Conservation (phyloP, 2,888 invertebrate species). For the Incurvaria masculella region DNA sequence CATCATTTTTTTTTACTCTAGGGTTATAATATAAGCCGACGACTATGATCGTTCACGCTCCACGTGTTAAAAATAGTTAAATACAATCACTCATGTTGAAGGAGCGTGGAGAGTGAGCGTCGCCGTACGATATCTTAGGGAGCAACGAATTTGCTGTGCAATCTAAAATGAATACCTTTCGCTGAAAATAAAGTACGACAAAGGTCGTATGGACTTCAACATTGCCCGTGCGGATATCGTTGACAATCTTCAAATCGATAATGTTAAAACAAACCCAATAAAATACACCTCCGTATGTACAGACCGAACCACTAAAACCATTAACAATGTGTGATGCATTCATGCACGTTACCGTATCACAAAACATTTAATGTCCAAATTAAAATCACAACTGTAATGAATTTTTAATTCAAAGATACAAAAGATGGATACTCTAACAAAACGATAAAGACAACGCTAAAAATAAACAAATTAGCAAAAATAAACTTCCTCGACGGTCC, state of each 20-base stretch:
- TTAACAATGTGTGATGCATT: slow-evolving; percentile 48
- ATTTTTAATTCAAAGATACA: slow-evolving; percentile 47
- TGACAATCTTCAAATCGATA: background rate
- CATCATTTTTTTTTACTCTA: slow-evolving; percentile 19
- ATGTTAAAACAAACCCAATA: background rate
- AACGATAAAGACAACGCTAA: slow-evolving; percentile 3
- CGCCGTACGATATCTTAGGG: no score
- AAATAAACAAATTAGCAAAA: slow-evolving; percentile 3
- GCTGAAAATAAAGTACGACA: background rate
- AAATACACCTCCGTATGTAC: slow-evolving; percentile 25
- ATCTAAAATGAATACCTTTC: slow-evolving; percentile 46
- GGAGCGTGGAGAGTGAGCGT: no score
- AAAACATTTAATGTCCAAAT: slow-evolving; percentile 56
- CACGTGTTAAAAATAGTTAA: background rate
- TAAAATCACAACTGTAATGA: slow-evolving; percentile 54
- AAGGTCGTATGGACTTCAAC: background rate
- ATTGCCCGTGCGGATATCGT: background rate
- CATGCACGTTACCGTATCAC: slow-evolving; percentile 54
- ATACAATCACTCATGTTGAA: no score
- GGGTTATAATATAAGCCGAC: background rate
- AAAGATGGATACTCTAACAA: slow-evolving; percentile 15
- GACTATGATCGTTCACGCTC: background rate
- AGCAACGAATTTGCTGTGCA: no score
- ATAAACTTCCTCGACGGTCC: background rate
- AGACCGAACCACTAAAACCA: slow-evolving; percentile 26